Conservation (phyloP, 2,797 vertebrate species). For the Sebastes iracundus region DNA sequence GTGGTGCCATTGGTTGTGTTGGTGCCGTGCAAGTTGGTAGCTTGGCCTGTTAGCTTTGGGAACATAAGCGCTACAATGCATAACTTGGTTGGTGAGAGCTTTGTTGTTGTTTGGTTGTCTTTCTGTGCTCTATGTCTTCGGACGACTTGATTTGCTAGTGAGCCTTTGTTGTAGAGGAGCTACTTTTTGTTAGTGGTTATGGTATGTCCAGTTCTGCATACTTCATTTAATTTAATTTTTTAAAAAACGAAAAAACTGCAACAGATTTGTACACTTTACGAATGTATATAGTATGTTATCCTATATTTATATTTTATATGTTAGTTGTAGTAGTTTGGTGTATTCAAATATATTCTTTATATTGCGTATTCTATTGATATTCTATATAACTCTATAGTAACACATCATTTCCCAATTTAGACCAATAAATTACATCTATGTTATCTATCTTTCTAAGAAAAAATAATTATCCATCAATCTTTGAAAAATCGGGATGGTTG, state of each 20-base stretch:
- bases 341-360: too few relatives aligned
- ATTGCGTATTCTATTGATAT: too few relatives aligned
- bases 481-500: neutral
- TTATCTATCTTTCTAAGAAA: neutral
- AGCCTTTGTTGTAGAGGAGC: neutral
- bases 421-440: too few relatives aligned
- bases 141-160: accelerated
- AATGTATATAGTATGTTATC: too few relatives aligned
- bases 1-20: neutral
- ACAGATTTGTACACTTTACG: too few relatives aligned
- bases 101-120: neutral
- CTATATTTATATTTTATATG: accelerated
- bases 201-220: too few relatives aligned
- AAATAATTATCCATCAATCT: neutral
- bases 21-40: neutral
- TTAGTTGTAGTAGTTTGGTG: too few relatives aligned
- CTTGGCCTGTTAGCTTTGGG: neutral
- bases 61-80: neutral
- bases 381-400: too few relatives aligned
- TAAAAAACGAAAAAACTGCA: too few relatives aligned
- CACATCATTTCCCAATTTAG: accelerated
- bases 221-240: too few relatives aligned
- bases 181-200: neutral
- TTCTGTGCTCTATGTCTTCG: accelerated
- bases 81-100: neutral